A percentile compares a stretch with the other conserved stretches of the same genome.
Conservation (phyloP, 1,140 invertebrate genomes). For the Oncopodura yosiiana region DNA sequence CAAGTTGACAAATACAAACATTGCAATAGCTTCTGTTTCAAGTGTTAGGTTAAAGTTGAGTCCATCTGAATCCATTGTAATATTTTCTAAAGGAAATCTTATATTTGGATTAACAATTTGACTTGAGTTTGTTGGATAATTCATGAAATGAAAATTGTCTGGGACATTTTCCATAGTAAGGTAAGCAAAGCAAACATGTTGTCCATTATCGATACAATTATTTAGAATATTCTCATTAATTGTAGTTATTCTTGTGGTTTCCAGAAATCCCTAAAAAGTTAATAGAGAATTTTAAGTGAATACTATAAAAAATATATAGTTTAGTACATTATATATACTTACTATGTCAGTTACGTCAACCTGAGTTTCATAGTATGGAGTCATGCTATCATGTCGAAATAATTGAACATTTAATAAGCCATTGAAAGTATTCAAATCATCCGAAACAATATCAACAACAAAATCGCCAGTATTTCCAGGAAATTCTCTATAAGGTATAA, state of each 20-base stretch:
- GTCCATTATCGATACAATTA: conserved; percentile 7
- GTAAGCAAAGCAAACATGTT: conserved; percentile 16
- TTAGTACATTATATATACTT: no score
- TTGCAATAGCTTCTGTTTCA: conserved; percentile 44
- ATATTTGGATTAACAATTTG: conserved; percentile 12
- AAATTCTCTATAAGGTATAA: conserved; percentile 47
- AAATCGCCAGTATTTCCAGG: conserved; percentile 27
- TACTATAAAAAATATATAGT: no score
- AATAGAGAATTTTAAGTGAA: no score
- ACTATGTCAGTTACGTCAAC: no score
- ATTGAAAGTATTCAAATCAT: conserved; percentile 5
- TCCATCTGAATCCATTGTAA: neutral
- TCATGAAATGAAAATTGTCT: conserved; percentile 28
- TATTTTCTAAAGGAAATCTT: neutral
- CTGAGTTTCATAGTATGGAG: conserved; percentile 7
- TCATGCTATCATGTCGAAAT: conserved; percentile 17
- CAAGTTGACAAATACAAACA: conserved; percentile 54
- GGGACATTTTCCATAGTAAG: conserved; percentile 18
- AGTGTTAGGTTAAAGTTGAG: conserved; percentile 35
- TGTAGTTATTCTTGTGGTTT: conserved; percentile 7
- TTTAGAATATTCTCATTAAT: conserved; percentile 1
- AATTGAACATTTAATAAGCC: conserved; percentile 14
- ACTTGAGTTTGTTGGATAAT: conserved; percentile 22
- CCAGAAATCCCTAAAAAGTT: conserved; percentile 1
- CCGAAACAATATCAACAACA: conserved; percentile 28